Conservation (phyloP, 2,113 vertebrate species). For the Dasyprocta punctata region DNA sequence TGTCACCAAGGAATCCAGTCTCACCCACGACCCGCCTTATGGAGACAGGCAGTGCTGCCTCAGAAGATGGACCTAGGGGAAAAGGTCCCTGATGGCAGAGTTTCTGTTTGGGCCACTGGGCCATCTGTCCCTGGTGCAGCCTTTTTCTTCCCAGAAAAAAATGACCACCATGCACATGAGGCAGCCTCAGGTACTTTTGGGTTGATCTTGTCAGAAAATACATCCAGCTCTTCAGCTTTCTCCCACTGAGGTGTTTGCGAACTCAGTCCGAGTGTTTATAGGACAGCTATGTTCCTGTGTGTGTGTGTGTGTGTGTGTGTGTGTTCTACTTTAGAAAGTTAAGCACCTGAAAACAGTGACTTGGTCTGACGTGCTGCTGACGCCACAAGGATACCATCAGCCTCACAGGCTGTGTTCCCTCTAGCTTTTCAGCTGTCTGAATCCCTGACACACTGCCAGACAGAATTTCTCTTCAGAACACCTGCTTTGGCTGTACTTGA, state of each 20-base stretch:
- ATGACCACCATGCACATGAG: not conserved
- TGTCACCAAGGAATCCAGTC: not conserved
- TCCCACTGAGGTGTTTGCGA: not conserved
- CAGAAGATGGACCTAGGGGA: not conserved
- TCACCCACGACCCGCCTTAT: not conserved
- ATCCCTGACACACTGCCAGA: slow-evolving; percentile 66
- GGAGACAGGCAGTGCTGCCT: not conserved
- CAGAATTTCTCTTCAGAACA: slow-evolving; percentile 70
- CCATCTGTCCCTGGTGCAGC: not conserved
- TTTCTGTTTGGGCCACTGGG: not conserved
- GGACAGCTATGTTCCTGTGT: not conserved
- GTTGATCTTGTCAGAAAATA: not conserved
- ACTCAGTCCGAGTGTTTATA: not conserved
- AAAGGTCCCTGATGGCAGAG: not conserved
- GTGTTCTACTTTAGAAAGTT: not conserved
- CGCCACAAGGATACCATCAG: not conserved
- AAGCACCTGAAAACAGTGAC: slow-evolving; percentile 46
- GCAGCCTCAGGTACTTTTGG: not conserved
- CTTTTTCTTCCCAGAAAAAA: not conserved
- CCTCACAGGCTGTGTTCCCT: not conserved
- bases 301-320: not conserved
- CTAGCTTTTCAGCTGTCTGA: slow-evolving; percentile 8
- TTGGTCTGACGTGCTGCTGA: not conserved
- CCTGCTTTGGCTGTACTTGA: slow-evolving; percentile 64
- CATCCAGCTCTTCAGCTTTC: not conserved